Evolutionary conservation across 2,797 vertebrate genomes (phyloP).

Genomic region (Tenualosa ilisha): DNA sequence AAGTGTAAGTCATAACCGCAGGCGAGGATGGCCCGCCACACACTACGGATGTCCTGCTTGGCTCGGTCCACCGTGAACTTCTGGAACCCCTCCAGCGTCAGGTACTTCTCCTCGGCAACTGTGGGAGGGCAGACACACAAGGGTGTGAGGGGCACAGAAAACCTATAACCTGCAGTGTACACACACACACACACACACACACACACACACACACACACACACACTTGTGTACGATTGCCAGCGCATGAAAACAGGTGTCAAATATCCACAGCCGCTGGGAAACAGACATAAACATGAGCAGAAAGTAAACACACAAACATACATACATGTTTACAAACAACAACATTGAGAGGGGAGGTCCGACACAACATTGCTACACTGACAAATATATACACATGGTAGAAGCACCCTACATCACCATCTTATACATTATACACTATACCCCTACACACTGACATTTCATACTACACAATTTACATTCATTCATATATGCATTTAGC

Average conservation of each 20-base stretch:
- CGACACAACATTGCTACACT: no score
- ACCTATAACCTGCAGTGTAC: background rate
- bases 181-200: background rate
- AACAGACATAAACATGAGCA: background rate
- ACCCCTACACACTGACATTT: no score
- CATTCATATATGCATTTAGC: no score
- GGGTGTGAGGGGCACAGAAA: background rate
- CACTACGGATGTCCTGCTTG: conserved; percentile 96
- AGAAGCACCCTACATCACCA: no score
- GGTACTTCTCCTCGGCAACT: conserved; percentile 94
- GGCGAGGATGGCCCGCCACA: conserved; percentile 94
- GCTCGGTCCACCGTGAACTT: conserved; percentile 93
- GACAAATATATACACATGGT: no score
- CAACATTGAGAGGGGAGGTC: background rate
- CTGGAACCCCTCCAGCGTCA: conserved; percentile 96
- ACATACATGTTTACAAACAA: background rate
- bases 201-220: background rate
- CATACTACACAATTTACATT: no score
- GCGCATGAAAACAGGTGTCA: background rate
- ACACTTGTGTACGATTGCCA: background rate
- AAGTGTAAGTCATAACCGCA: conserved; percentile 97
- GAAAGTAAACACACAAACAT: background rate
- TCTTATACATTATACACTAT: no score
- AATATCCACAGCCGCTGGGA: background rate
- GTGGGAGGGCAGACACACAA: conserved; percentile 1